Conservation (phyloP, 2,888 invertebrate species). For the Acanthosepion pharaonis region DNA sequence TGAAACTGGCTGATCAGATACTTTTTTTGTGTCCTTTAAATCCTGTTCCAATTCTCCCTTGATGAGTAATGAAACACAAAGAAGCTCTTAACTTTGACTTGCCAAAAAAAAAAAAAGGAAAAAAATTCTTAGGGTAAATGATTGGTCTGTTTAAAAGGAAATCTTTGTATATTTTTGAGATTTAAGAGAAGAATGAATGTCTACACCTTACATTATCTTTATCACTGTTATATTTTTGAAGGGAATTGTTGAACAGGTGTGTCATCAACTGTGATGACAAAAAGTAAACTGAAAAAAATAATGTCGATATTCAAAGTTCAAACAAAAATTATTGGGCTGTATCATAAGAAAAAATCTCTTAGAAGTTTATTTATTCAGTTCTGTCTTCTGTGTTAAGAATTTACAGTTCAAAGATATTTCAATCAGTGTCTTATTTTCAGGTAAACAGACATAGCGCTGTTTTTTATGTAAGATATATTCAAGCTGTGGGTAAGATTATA, state of each 20-base stretch:
- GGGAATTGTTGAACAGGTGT: neutral
- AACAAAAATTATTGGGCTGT: neutral
- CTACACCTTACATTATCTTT: neutral
- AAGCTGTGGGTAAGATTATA: neutral
- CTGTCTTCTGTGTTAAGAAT: neutral
- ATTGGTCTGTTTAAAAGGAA: neutral
- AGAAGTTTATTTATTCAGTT: neutral
- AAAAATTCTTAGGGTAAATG: neutral
- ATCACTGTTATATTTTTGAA: neutral
- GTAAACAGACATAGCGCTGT: neutral
- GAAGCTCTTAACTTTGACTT: neutral
- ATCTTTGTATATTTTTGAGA: neutral
- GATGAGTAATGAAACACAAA: neutral
- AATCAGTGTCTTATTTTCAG: neutral
- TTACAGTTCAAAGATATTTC: slow-evolving; percentile 8
- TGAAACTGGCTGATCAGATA: no score
- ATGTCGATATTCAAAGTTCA: neutral
- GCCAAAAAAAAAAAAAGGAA: neutral
- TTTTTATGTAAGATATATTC: neutral
- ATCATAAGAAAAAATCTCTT: neutral
- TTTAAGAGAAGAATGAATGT: neutral
- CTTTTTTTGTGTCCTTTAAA: no score
- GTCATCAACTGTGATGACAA: neutral
- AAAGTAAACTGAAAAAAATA: neutral
- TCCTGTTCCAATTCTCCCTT: neutral